A percentile compares a stretch with the other conserved stretches of the same genome.
Conservation (phyloP, 1,140 invertebrate genomes). For the Philotrypesis tridentata region DNA sequence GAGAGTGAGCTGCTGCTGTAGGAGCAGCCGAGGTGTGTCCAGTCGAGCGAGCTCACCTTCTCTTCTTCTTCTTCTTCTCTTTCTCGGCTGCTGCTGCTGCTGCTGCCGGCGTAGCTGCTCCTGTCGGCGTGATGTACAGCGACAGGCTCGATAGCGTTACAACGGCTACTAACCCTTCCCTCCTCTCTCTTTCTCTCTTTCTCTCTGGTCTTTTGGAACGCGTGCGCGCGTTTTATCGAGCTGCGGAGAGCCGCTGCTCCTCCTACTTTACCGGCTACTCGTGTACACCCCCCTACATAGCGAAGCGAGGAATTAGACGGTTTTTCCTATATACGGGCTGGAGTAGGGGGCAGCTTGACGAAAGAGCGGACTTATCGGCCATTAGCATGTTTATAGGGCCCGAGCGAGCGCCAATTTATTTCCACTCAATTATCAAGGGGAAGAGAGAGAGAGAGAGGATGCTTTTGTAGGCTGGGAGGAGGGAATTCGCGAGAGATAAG, state of each 20-base stretch:
- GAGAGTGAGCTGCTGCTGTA: too few species aligned
- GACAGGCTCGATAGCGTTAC: conserved; percentile 74
- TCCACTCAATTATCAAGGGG: conserved; percentile 43
- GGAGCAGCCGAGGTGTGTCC: conserved; percentile 9
- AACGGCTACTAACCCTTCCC: conserved; percentile 73
- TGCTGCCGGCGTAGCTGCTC: conserved; percentile 65
- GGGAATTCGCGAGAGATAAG: neutral
- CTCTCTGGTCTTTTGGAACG: conserved; percentile 15
- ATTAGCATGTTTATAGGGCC: conserved; percentile 66
- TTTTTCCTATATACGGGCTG: too few species aligned
- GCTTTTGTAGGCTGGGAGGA: neutral
- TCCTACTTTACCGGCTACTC: conserved; percentile 26
- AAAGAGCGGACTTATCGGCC: conserved; percentile 51
- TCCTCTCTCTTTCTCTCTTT: conserved; percentile 51
- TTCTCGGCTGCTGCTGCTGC: conserved; percentile 27
- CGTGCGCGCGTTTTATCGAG: neutral
- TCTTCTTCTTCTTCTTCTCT: neutral
- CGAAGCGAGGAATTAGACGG: conserved; percentile 41
- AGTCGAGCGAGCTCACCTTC: neutral
- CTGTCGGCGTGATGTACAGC: conserved; percentile 74
- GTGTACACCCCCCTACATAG: too few species aligned
- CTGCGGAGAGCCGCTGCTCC: conserved; percentile 4
- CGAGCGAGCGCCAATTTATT: conserved; percentile 37
- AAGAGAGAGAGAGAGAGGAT: conserved; percentile 4
- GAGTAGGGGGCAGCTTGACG: conserved; percentile 4